Evolutionary conservation across 1,140 invertebrate genomes (phyloP).

Genomic region (Holcopasites calliopsidis): DNA sequence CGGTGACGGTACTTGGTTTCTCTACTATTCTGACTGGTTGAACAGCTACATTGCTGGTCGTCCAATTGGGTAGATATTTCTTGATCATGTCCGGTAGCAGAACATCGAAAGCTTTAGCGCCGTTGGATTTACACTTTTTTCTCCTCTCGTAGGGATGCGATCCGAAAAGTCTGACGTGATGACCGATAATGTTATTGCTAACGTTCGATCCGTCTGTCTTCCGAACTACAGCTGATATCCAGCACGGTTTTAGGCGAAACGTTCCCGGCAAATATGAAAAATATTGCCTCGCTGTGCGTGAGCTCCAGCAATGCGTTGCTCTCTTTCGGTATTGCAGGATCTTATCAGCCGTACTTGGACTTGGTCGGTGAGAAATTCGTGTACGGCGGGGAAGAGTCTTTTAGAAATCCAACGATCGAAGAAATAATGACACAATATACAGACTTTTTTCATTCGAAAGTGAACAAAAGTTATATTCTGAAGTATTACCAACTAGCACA

Average conservation of each 20-base stretch:
- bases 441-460: too few relatives aligned
- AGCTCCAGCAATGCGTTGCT: constrained; percentile 77
- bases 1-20: constrained; percentile 69
- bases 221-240: constrained; percentile 72
- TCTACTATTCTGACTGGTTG: constrained; percentile 67
- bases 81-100: constrained; percentile 69
- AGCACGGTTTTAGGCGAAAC: constrained; percentile 74
- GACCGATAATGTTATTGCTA: constrained; percentile 71
- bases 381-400: constrained; percentile 79
- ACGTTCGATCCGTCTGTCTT: constrained; percentile 66
- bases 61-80: constrained; percentile 70
- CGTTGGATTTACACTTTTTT: constrained; percentile 78
- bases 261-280: constrained; percentile 74
- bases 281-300: constrained; percentile 77
- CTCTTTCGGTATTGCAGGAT: constrained; percentile 81
- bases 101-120: constrained; percentile 63
- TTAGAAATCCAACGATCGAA: constrained; percentile 80
- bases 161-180: constrained; percentile 70
- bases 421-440: constrained; percentile 2
- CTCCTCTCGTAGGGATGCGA: constrained; percentile 64
- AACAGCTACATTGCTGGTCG: constrained; percentile 68
- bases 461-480: too few relatives aligned
- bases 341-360: constrained; percentile 78
- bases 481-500: too few relatives aligned
- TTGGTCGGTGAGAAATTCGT: constrained; percentile 69